These are phyloP conservation scores for Lepidiolamprologus cunningtoni DNA, from an alignment of 2,113 vertebrate genomes.

Conservation along the genomic window DNA sequence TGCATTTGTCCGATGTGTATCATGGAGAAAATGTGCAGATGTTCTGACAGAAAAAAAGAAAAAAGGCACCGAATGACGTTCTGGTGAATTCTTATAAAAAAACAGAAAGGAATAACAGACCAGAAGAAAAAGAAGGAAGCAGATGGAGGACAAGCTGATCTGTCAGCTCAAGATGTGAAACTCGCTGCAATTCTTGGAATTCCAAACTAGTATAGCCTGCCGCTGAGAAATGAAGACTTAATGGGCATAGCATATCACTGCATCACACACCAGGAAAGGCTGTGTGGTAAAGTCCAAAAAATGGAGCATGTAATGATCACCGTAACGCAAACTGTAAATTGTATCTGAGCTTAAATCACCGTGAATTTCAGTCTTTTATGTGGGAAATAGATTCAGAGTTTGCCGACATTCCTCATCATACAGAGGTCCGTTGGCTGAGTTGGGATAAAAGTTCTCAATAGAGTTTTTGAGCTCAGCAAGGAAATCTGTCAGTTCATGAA, in stretches of 20 bases:
- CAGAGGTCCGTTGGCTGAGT: not conserved
- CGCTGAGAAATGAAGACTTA: not conserved
- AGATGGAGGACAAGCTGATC: not conserved
- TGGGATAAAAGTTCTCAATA: not conserved
- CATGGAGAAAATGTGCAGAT: not conserved
- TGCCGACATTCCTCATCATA: not conserved
- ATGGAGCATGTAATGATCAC: not conserved
- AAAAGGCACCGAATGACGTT: not conserved
- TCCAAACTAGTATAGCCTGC: not conserved
- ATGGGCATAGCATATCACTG: not conserved
- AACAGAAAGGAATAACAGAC: not conserved
- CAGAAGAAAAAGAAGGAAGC: not conserved
- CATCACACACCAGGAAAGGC: not conserved
- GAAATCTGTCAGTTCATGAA: not conserved
- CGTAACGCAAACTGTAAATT: not conserved
- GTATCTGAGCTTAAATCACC: not conserved
- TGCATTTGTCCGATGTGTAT: not conserved
- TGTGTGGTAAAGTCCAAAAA: not conserved
- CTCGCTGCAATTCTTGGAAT: not conserved
- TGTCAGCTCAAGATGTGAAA: not conserved
- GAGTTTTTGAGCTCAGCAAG: not conserved
- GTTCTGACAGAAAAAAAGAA: not conserved
- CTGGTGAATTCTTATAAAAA: not conserved
- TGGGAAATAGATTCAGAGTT: not conserved
- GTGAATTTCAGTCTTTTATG: too few relatives aligned